phyloP scores from a whole-genome alignment of 1,140 invertebrate species.

The Lepidurus packardi region DNA sequence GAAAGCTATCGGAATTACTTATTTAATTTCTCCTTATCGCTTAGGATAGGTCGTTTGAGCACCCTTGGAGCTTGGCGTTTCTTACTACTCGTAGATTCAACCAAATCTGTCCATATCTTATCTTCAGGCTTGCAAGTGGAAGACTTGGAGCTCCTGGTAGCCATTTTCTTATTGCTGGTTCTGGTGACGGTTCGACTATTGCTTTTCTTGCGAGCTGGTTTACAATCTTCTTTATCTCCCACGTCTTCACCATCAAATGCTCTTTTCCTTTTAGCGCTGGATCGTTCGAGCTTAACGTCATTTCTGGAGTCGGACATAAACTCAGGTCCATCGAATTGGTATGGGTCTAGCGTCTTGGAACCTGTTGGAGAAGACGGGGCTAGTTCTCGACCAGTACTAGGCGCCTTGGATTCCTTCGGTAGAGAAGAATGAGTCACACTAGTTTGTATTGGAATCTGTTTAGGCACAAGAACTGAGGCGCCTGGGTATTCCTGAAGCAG shows the following conservation, averaged over 20 bases:
- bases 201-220: constrained; percentile 6
- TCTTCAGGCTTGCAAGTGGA: background rate
- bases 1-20: background rate
- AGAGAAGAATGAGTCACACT: background rate
- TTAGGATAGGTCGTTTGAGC: background rate
- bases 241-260: background rate
- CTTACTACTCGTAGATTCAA: background rate
- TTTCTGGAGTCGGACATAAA: background rate
- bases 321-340: background rate
- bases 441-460: background rate
- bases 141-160: background rate
- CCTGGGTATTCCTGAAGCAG: background rate
- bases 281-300: background rate
- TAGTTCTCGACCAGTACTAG: background rate
- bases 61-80: background rate
- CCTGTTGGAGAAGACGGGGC: background rate
- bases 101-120: background rate
- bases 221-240: background rate
- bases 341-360: background rate
- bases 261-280: background rate
- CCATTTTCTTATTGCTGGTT: background rate
- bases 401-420: too few relatives aligned
- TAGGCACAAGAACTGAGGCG: background rate
- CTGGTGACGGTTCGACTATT: background rate
- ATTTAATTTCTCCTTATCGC: background rate